These are phyloP conservation scores for Trachelus stipa DNA, from an alignment of 2,888 invertebrate species.

Conservation along the genomic window DNA sequence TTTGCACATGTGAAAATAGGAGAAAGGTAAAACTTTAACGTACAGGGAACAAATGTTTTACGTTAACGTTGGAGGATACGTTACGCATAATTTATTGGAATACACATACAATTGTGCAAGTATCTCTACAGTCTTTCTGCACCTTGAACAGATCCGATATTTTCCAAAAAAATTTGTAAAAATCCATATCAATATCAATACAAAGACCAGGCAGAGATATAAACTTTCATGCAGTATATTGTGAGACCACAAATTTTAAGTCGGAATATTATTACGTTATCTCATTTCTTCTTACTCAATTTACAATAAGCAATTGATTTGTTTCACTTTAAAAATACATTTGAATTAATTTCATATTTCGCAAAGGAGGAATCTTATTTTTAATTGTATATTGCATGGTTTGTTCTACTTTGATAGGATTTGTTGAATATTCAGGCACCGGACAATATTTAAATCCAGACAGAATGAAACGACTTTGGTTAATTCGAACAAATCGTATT, in stretches of 20 bases:
- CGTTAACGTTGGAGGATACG: too few relatives aligned
- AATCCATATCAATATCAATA: too few relatives aligned
- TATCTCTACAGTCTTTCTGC: too few relatives aligned
- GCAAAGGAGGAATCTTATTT: not conserved
- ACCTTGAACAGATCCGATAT: not conserved
- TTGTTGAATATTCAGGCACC: not conserved
- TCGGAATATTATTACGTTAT: not conserved
- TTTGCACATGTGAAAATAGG: too few relatives aligned
- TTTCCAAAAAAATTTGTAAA: not conserved
- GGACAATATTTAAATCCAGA: not conserved
- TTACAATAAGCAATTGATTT: too few relatives aligned
- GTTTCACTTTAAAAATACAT: too few relatives aligned
- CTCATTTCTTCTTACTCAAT: not conserved
- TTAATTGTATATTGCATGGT: not conserved
- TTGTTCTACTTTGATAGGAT: not conserved
- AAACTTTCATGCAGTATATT: not conserved
- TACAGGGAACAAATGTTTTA: too few relatives aligned
- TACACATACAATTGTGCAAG: too few relatives aligned
- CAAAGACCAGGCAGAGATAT: not conserved
- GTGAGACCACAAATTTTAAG: too few relatives aligned
- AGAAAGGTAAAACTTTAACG: too few relatives aligned
- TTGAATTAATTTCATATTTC: too few relatives aligned
- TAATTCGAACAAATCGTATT: constrained; percentile 6
- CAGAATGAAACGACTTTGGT: not conserved
- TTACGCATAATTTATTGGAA: too few relatives aligned